Percentiles rank a stretch among this genome's conserved stretches.
phyloP scores from a whole-genome alignment of 1,140 invertebrate genomes.

The Bombus impatiens region DNA sequence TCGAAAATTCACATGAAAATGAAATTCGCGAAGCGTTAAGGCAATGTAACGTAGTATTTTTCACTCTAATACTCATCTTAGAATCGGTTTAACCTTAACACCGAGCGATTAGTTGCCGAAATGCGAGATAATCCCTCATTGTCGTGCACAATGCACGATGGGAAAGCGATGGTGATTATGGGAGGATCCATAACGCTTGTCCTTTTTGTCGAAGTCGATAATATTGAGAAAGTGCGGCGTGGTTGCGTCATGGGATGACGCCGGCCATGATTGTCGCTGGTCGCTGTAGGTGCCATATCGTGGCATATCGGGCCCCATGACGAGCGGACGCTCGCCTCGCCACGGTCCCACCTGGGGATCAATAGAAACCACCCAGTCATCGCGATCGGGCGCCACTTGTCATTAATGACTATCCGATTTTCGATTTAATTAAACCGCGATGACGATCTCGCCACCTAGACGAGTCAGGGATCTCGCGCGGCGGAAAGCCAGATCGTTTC shows the following conservation, averaged over 20 bases:
- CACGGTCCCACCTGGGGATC: constrained; percentile 71
- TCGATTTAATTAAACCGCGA: constrained; percentile 80
- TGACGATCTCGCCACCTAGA: constrained; percentile 75
- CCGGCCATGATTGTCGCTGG: constrained; percentile 62
- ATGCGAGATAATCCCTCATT: constrained; percentile 39
- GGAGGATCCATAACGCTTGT: constrained; percentile 59
- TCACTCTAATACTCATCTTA: no score
- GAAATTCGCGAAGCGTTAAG: background rate
- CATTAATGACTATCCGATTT: constrained; percentile 80
- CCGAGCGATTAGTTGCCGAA: background rate
- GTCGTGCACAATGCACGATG: constrained; percentile 39
- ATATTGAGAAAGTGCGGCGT: constrained; percentile 59
- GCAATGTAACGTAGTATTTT: background rate
- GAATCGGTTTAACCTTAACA: background rate
- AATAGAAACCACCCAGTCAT: constrained; percentile 81
- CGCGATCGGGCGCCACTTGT: constrained; percentile 81
- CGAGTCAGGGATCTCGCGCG: background rate
- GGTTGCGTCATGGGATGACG: constrained; percentile 42
- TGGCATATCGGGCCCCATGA: constrained; percentile 24
- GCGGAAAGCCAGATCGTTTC: background rate
- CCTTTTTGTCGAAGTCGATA: constrained; percentile 55
- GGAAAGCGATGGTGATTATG: constrained; percentile 53
- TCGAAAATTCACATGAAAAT: no score
- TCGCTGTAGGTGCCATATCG: constrained; percentile 59
- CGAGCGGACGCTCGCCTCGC: constrained; percentile 54